These are phyloP conservation scores for Gobius niger DNA, from an alignment of 2,113 vertebrate genomes.

Conservation along the genomic window DNA sequence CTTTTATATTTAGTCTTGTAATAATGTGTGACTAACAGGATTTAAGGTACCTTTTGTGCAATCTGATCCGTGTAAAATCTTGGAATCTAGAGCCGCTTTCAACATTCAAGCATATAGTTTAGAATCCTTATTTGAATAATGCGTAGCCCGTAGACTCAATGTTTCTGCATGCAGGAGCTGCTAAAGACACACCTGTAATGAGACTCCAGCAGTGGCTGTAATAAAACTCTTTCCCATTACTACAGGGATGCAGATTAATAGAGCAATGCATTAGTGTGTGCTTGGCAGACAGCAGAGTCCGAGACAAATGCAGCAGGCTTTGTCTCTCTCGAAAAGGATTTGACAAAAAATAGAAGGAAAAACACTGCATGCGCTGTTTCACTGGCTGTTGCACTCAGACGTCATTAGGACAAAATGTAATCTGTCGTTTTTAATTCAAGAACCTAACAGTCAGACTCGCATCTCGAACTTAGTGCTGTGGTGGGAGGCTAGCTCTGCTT, in stretches of 20 bases:
- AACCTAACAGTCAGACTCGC: constrained; percentile 32
- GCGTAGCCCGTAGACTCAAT: background rate
- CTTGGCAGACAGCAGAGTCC: constrained; percentile 52
- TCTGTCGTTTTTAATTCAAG: constrained; percentile 58
- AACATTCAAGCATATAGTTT: background rate
- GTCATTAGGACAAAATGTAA: constrained; percentile 59
- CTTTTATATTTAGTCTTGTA: too few species aligned
- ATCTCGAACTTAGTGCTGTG: constrained; percentile 46
- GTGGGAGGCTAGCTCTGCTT: constrained; percentile 23
- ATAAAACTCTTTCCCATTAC: constrained; percentile 60
- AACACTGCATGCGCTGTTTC: constrained; percentile 42
- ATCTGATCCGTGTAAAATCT: too few species aligned
- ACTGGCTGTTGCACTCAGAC: constrained; percentile 45
- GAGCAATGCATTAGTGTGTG: constrained; percentile 64
- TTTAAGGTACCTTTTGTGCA: too few species aligned
- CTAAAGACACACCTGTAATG: constrained; percentile 52
- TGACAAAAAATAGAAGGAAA: constrained; percentile 36
- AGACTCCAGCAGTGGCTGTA: constrained; percentile 52
- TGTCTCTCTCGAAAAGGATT: constrained; percentile 54
- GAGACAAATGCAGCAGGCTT: constrained; percentile 25
- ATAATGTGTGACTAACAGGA: too few species aligned
- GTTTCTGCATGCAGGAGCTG: constrained; percentile 6
- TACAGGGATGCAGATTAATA: constrained; percentile 68
- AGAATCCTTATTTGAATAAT: background rate
- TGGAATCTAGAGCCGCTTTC: too few species aligned